A percentile compares a stretch with the other conserved stretches of the same genome.
Evolutionary conservation across 2,113 vertebrate genomes (phyloP).

Genomic region (Dolichallabes microphthalmus): DNA sequence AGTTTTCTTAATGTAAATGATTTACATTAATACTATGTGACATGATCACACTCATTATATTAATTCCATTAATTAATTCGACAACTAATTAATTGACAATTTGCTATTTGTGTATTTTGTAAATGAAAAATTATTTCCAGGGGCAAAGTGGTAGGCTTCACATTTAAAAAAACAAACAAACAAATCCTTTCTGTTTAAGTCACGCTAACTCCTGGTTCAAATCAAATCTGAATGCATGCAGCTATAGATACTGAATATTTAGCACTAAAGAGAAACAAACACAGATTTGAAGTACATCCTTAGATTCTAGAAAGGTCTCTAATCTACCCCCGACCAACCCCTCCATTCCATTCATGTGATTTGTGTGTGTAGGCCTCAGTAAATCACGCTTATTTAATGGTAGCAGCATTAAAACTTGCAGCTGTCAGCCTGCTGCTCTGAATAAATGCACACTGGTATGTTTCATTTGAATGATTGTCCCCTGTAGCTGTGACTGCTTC

Average conservation of each 20-base stretch:
- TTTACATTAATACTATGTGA: no score
- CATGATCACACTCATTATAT: no score
- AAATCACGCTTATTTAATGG: conserved; percentile 27
- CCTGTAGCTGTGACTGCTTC: conserved; percentile 13
- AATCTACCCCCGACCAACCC: neutral
- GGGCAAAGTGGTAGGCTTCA: neutral
- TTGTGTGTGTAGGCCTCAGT: conserved; percentile 20
- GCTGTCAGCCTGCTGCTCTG: conserved; percentile 32
- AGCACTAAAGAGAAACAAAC: neutral
- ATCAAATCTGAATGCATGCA: neutral
- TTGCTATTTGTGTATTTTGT: neutral
- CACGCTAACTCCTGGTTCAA: neutral
- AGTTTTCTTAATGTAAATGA: no score
- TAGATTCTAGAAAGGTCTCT: neutral
- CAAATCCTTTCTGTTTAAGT: neutral
- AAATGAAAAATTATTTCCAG: neutral
- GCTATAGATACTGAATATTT: neutral
- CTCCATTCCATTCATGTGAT: neutral
- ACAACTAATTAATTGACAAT: no score
- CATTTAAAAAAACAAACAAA: neutral
- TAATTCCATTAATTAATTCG: no score
- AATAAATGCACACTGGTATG: conserved; percentile 20
- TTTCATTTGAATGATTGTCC: conserved; percentile 37
- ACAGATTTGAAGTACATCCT: neutral
- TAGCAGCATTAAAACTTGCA: conserved; percentile 20